These are phyloP conservation scores for Ferrisia virgata DNA, from an alignment of 2,888 invertebrate genomes.

Conservation along the genomic window DNA sequence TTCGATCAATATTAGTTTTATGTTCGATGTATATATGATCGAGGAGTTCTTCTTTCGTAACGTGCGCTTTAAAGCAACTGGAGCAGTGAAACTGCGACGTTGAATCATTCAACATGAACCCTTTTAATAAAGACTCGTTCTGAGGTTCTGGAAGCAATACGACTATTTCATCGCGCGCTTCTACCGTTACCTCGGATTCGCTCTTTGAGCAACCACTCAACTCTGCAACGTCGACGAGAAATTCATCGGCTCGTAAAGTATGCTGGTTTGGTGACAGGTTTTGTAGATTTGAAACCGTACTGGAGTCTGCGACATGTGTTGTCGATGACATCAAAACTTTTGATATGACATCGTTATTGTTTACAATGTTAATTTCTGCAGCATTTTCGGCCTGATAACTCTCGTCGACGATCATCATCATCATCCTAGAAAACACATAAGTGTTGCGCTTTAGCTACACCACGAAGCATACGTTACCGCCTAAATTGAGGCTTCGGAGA, in stretches of 20 bases:
- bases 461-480: neutral
- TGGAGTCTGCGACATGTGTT: neutral
- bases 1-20: neutral
- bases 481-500: neutral
- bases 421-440: neutral
- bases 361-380: neutral
- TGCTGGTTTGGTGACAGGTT: neutral
- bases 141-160: neutral
- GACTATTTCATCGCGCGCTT: neutral
- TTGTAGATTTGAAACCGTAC: neutral
- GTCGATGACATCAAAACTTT: neutral
- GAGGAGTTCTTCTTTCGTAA: neutral
- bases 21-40: neutral
- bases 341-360: neutral
- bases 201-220: neutral
- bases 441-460: neutral
- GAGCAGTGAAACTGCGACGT: neutral
- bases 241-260: neutral
- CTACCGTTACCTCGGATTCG: neutral
- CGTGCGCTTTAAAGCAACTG: neutral
- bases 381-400: neutral
- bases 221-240: neutral
- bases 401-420: neutral
- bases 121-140: neutral
- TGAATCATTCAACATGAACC: neutral